Base-by-base conservation (phyloP, 2,888 invertebrate genomes). In the Erpobdella octoculata region DNA sequence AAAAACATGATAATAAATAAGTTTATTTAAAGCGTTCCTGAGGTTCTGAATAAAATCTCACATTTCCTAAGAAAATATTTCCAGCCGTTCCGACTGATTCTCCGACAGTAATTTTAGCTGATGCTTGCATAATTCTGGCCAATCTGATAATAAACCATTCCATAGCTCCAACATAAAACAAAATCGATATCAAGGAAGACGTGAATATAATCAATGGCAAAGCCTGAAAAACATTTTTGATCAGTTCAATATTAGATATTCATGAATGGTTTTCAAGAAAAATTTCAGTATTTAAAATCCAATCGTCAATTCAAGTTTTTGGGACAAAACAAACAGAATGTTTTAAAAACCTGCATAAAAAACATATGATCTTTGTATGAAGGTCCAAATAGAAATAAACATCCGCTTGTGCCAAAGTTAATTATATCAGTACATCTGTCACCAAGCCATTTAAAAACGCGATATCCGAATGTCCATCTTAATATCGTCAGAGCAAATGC, bases 11-110 rank as follows among this genome's bases (percentile, higher is more conserved):
- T n/a, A n/a, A n/a, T n/a, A n/a, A n/a, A n/a, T n/a, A n/a, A n/a
- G n/a, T n/a, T n/a, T n/a, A n/a, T n/a, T n/a, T n/a, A n/a, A n/a
- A n/a, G n/a, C n/a, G n/a, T n/a, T n/a, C n/a, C n/a, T n/a, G n/a
- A n/a, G n/a, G n/a, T n/a, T n/a, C n/a, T n/a, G n/a, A n/a, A n/a
- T n/a, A n/a, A n/a, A n/a, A n/a, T n/a, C n/a, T 84, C 79, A 92
- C 92, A 90, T 90, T 91, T 73, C 96, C 95, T 25, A 97, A 85
- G 79, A 97, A 97, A 35, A 94, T 91, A 81, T 94, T 95, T 0
- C 92, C 94, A 0, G 94, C 91, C 18, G 92, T 89, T 75, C 90
- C 93, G 58, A 96, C 89, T 72, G 94, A 94, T 84, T 97, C 97
- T 71, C 93, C 93, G 0, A 95, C 91, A 0, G 96, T 93, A 0